Base-by-base conservation (phyloP, 2,888 invertebrate genomes). In the Hypena proboscidalis region DNA sequence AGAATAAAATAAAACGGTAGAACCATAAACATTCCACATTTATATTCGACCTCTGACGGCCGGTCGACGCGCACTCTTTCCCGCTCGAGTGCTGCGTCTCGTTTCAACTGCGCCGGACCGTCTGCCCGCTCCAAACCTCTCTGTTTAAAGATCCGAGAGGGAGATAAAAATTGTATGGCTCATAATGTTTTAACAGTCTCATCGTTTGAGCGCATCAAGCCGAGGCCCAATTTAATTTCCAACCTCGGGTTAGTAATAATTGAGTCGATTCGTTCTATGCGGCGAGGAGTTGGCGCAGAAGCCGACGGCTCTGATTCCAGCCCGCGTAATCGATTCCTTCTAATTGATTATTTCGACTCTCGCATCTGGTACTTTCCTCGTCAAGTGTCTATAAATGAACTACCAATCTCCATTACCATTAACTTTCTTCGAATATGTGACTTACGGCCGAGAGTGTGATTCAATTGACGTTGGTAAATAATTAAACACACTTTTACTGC, bases 1-100 rank as follows among this genome's bases (percentile, higher is more conserved):
- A 68, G 84, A 84, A 80, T 85, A 90, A 90, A 90, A 90, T 88
- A 90, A 90, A 90, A 89, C 90, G 87, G 89, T 88, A 88, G 87
- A 89, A 85, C 87, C 87, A 90, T 90, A 90, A 90, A 90, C 90
- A 90, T 90, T 90, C 90, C 90, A 89, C 87, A 82, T 89, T 90
- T 85, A 87, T 85, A 88, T 89, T 87, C 89, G 89, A 87, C 88
- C 89, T 89, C 90, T 85, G 85, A 72, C 80, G 82, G 83, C 77
- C 84, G 83, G 77, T 70, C 73, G 70, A 61, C 65, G 46, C 26
- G 50, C 32, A 80, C 83, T 69, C 76, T 56, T 68, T 85, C 62
- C 36, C 54, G 50, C 77, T 20, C 58, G 44, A 10, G 43, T 59
- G 25, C 29, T 61, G 47, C 54, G 61, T 90, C 89, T 65, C 80